A percentile compares a stretch with the other conserved stretches of the same genome.
phyloP scores from a whole-genome alignment of 53 echinoderm and acorn worm genomes.

The Echinometra lucunter region DNA sequence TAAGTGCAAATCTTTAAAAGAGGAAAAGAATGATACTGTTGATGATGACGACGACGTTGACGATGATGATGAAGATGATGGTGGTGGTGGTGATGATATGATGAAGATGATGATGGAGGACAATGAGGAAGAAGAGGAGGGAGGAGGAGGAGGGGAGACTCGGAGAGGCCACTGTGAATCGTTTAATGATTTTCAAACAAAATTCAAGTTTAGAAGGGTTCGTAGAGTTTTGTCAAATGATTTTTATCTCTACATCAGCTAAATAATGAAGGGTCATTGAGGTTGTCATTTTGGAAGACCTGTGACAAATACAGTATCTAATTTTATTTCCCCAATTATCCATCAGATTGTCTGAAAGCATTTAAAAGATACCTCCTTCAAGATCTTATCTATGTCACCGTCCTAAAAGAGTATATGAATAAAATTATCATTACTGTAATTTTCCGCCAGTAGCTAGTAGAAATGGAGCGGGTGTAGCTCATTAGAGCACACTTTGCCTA shows the following conservation, averaged over 20 bases:
- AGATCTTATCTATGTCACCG: slow-evolving; percentile 1
- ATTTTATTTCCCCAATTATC: neutral
- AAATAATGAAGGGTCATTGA: neutral
- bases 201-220: too few relatives aligned
- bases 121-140: neutral
- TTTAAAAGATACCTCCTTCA: neutral
- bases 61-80: too few relatives aligned
- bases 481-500: slow-evolving; percentile 1
- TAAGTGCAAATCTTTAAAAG: too few relatives aligned
- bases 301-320: neutral
- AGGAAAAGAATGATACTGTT: too few relatives aligned
- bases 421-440: slow-evolving; percentile 42
- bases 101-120: too few relatives aligned
- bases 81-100: too few relatives aligned
- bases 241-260: neutral
- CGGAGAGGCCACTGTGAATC: too few relatives aligned
- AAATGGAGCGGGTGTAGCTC: neutral
- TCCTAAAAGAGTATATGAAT: slow-evolving; percentile 42
- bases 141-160: neutral
- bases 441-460: slow-evolving; percentile 35
- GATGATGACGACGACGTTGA: too few relatives aligned
- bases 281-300: neutral
- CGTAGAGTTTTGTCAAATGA: neutral
- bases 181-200: too few relatives aligned
- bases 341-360: neutral